Conservation (phyloP, 2,113 vertebrate species). For the Pseudolaguvia tuberculata region DNA sequence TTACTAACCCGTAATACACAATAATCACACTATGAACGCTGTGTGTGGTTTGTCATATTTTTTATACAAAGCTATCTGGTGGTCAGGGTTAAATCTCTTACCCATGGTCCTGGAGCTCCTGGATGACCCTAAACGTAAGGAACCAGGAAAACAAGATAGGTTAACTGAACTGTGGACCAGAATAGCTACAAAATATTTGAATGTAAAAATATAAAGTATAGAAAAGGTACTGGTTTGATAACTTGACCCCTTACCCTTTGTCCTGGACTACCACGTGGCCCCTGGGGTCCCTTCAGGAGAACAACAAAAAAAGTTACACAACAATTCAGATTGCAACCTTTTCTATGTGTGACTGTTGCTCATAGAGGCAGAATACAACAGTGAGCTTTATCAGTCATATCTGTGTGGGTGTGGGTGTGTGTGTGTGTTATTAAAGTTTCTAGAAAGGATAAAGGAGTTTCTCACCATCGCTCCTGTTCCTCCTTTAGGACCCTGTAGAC, state of each 20-base stretch:
- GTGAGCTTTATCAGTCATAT: conserved; percentile 1
- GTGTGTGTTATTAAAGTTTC: background rate
- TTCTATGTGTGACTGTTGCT: too few species aligned
- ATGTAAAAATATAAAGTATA: background rate
- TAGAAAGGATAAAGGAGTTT: background rate
- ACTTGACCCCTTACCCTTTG: conserved; percentile 76
- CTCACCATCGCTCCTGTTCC: conserved; percentile 87
- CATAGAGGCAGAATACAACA: conserved; percentile 42
- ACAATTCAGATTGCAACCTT: too few species aligned
- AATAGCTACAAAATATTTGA: too few species aligned
- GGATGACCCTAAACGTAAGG: conserved; percentile 76
- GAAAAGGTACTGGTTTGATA: background rate
- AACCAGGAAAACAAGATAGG: conserved; percentile 29
- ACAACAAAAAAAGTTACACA: conserved; percentile 23
- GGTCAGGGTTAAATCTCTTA: conserved; percentile 63
- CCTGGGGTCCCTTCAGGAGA: conserved; percentile 82
- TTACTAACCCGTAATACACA: too few species aligned
- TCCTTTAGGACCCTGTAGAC: conserved; percentile 83
- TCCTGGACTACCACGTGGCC: conserved; percentile 80
- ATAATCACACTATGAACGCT: background rate
- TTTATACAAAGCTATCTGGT: background rate
- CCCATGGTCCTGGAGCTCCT: conserved; percentile 80
- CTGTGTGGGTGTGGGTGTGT: background rate
- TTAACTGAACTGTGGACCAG: background rate
- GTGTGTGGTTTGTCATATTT: background rate